A percentile compares a stretch with the other conserved stretches of the same genome.
Evolutionary conservation across 2,888 invertebrate species (phyloP).

Genomic region (Leptarthrus brevirostris): DNA sequence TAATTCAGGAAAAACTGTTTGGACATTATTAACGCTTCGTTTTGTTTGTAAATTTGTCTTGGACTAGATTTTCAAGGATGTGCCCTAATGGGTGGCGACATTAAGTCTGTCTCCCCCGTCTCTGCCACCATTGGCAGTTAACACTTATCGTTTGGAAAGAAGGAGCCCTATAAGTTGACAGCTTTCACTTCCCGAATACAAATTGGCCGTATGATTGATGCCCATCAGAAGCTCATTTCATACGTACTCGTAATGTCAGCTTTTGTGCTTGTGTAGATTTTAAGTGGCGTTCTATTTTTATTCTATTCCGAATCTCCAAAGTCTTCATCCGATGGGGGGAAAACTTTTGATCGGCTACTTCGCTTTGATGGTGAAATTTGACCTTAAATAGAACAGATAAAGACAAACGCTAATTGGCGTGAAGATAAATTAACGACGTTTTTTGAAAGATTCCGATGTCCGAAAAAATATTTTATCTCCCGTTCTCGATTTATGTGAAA

Average conservation of each 20-base stretch:
- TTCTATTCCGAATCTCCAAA: too few species aligned
- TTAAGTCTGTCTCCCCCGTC: constrained; percentile 20
- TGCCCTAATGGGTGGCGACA: constrained; percentile 31
- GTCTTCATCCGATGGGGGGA: too few species aligned
- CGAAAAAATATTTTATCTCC: not conserved
- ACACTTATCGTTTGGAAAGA: not conserved
- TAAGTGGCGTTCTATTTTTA: constrained; percentile 2
- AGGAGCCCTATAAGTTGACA: not conserved
- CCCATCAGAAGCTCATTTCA: constrained; percentile 3
- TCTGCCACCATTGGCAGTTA: not conserved
- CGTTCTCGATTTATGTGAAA: not conserved
- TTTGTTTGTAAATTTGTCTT: constrained; percentile 5
- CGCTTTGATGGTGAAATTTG: constrained; percentile 36
- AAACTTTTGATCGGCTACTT: constrained; percentile 6
- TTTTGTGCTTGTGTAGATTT: not conserved
- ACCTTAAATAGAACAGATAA: constrained; percentile 19
- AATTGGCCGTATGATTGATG: constrained; percentile 25
- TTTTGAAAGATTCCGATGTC: not conserved
- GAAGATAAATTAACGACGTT: constrained; percentile 25
- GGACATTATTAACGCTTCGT: constrained; percentile 32
- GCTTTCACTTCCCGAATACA: constrained; percentile 9
- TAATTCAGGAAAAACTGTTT: not conserved
- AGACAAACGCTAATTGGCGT: constrained; percentile 20
- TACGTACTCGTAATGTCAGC: too few species aligned
- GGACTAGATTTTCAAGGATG: constrained; percentile 35